Conservation (phyloP, 2,888 invertebrate species). For the Periphyllus acericola region DNA sequence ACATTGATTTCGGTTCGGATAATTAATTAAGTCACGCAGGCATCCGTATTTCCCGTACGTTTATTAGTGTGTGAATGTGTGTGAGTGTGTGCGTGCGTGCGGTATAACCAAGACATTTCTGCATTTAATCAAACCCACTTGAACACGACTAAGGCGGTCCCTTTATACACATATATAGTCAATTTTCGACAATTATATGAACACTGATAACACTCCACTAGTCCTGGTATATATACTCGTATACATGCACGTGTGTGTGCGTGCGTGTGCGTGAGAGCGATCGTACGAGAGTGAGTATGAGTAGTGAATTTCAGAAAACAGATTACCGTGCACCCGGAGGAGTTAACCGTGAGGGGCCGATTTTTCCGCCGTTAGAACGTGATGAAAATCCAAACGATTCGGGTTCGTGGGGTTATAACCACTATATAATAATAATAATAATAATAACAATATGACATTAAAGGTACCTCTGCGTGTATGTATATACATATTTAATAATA, state of each 20-base stretch:
- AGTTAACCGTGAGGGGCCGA: background rate
- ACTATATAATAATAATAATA: background rate
- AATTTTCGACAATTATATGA: conserved; percentile 3
- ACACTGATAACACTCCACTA: background rate
- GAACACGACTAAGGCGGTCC: conserved; percentile 45
- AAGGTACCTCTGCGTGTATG: background rate
- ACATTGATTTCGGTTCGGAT: conserved; percentile 3
- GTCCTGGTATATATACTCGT: background rate
- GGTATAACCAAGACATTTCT: background rate
- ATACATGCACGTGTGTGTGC: too few relatives aligned
- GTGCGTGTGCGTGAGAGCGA: background rate
- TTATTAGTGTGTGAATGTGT: background rate
- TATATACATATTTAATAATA: background rate
- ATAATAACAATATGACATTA: background rate
- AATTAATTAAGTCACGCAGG: conserved; percentile 25
- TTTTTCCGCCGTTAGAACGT: background rate
- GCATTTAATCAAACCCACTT: conserved; percentile 47
- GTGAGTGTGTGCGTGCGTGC: background rate
- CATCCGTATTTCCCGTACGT: background rate
- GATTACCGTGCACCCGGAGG: background rate
- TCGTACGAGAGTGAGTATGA: too few relatives aligned
- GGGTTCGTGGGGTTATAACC: background rate
- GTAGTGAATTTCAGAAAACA: background rate
- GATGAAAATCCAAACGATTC: background rate
- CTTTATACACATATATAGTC: background rate